Evolutionary conservation across 2,113 vertebrate species (phyloP), one percentile per base, ranked within the genome.

Genomic region (Symphodus melops): DNA sequence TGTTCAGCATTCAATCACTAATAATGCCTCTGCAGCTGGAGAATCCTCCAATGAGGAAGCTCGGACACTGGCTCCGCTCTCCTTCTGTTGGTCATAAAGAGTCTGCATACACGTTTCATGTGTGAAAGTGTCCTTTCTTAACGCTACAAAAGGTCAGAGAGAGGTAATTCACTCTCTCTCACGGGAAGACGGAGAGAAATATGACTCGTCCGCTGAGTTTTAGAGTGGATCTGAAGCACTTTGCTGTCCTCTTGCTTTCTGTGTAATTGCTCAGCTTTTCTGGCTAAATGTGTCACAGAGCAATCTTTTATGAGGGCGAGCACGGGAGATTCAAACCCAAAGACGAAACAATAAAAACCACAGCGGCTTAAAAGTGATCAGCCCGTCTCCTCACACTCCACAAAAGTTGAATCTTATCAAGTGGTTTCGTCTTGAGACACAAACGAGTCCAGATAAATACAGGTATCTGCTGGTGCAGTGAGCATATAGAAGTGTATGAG

Each of bases 141-240:
- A 83, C 83, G 82, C 74, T 77, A 65, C 0, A n/a, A 90, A 90
- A 90, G 84, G 86, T 88, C 84, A 85, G 75, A 56, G 84, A 72
- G 81, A 77, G 67, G 55, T 79, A 86, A 85, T 84, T 90, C 77
- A 86, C 65, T 1, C 11, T 39, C 23, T 71, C 78, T 79, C 68
- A 62, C 8, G 49, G 62, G 49, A 72, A 70, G 54, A 72, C 56
- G 1, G 39, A 70, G 39, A 70, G 0, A 60, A 79, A 77, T 58
- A 68, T 54, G 68, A 61, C 71, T 48, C 55, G 33, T 66, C 21
- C 46, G 67, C 48, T 62, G 83, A 77, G 68, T 20, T 16, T 61
- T 52, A 46, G 48, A 55, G 63, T 56, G 51, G 72, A 62, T 51
- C 13, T n/a, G 51, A 66, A 46, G 69, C 55, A 75, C 67, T 87